Evolutionary conservation across 2,113 vertebrate species (phyloP).

Genomic region (Leptobrachium leishanense): DNA sequence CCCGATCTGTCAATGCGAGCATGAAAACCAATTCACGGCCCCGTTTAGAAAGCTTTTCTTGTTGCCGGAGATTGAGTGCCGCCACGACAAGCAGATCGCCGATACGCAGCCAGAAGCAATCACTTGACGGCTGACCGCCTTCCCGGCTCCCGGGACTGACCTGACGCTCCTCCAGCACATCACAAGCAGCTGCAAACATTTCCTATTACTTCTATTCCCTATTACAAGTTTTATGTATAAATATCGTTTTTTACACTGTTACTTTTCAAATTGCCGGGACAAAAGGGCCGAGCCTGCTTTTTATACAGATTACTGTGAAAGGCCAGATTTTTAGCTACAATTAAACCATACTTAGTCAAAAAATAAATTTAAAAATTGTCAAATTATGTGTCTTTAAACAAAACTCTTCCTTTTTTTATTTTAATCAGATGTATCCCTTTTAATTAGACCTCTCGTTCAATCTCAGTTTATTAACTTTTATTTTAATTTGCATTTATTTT

Average conservation of each 20-base stretch:
- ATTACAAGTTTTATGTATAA: no score
- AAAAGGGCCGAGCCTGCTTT: conserved; percentile 59
- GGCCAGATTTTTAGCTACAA: conserved; percentile 61
- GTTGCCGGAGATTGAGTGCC: conserved; percentile 63
- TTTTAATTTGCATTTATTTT: no score
- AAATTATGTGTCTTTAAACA: conserved; percentile 63
- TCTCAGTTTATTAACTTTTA: conserved; percentile 29
- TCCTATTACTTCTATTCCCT: neutral
- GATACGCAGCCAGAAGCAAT: conserved; percentile 58
- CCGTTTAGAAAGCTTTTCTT: conserved; percentile 71
- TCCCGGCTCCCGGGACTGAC: conserved; percentile 54
- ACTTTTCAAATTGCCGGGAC: conserved; percentile 61
- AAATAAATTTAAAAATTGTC: conserved; percentile 38
- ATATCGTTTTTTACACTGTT: conserved; percentile 45
- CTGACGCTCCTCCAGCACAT: conserved; percentile 59
- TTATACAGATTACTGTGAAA: conserved; percentile 54
- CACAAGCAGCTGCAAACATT: conserved; percentile 25
- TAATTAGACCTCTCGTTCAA: conserved; percentile 46
- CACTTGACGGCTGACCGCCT: conserved; percentile 64
- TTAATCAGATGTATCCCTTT: conserved; percentile 38
- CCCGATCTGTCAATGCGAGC: conserved; percentile 91
- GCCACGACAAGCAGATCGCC: conserved; percentile 63
- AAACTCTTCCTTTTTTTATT: conserved; percentile 39
- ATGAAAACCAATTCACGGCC: conserved; percentile 83
- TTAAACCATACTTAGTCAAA: conserved; percentile 54